Conservation (phyloP, 2,113 vertebrate genomes). For the Microcebus griseorufus region DNA sequence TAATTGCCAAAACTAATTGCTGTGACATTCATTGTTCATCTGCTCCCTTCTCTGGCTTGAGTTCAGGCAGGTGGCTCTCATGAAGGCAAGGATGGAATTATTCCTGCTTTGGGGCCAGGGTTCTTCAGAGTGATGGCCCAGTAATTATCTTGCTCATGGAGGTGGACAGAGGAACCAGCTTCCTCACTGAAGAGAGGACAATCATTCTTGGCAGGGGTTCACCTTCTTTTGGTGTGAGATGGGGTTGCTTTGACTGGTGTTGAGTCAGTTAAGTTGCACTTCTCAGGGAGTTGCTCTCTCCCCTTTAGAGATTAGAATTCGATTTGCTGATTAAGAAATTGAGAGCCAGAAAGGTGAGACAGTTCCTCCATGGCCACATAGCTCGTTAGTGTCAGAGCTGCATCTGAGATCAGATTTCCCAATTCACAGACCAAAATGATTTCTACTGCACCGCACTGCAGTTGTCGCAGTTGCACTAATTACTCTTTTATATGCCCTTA, state of each 20-base stretch:
- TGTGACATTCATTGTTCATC: conserved; percentile 76
- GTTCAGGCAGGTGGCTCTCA: conserved; percentile 60
- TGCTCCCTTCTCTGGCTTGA: conserved; percentile 65
- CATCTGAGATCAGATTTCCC: not conserved
- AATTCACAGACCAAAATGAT: not conserved
- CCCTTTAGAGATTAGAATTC: not conserved
- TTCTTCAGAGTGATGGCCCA: not conserved
- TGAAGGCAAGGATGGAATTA: conserved; percentile 32
- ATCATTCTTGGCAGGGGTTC: not conserved
- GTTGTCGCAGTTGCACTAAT: not conserved
- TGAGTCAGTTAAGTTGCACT: not conserved
- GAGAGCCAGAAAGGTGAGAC: not conserved
- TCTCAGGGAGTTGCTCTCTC: not conserved
- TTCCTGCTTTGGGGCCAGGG: conserved; percentile 32
- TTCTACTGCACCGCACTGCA: not conserved
- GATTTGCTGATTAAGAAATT: not conserved
- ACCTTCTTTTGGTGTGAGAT: not conserved
- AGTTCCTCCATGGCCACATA: not conserved
- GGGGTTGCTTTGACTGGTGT: not conserved
- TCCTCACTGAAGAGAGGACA: not conserved
- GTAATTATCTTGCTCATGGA: not conserved
- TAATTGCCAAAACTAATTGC: conserved; percentile 81
- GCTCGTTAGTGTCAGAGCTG: not conserved
- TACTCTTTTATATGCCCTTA: not conserved
- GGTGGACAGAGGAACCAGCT: not conserved